Evolutionary conservation across 1,140 invertebrate species (phyloP), one percentile per base, ranked within the genome.

Genomic region (Araneus ventricosus): DNA sequence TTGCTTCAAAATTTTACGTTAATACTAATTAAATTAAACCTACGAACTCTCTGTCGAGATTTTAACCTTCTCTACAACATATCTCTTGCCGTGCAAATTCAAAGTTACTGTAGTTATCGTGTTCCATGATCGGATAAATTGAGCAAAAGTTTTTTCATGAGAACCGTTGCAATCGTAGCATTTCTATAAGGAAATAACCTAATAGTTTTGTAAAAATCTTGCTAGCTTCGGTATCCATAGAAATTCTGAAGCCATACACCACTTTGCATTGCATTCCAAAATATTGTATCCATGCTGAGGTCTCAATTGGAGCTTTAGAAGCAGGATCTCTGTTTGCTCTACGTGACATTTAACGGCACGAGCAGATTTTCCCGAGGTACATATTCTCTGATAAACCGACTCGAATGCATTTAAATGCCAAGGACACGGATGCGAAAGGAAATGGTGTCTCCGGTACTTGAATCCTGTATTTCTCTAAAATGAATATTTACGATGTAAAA

Each of bases 401-500:
- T 75, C 70, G 70, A 4, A 37, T 75, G 70, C 17, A 75, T 75
- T 75, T 75, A 75, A 75, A 75, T 75, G 70, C 70, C 34, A 75
- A 75, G 70, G 70, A 22, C 70, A 34, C 27, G 3, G 20, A 37
- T 37, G 30, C 30, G 17, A n/a, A 6, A 34, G 70, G 34, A 75
- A 75, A 75, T 75, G 30, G 70, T 75, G 45, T 63, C 34, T 75
- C 70, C 17, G 70, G 30, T 75, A 37, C 30, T 75, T 75, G 14
- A 75, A 34, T 75, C 34, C 70, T 75, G 70, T 75, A 75, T 75
- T 20, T 75, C 34, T 75, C 17, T 37, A 20, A 75, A 34, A 75
- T 75, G 70, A 75, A 75, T 75, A 75, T 37, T 75, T 75, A 75
- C 70, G 10, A 75, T 75, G 70, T 75, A 75, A 75, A 75, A 75